Evolutionary conservation across 2,113 vertebrate genomes (phyloP).

Genomic region (Orthochromis malagaraziensis): DNA sequence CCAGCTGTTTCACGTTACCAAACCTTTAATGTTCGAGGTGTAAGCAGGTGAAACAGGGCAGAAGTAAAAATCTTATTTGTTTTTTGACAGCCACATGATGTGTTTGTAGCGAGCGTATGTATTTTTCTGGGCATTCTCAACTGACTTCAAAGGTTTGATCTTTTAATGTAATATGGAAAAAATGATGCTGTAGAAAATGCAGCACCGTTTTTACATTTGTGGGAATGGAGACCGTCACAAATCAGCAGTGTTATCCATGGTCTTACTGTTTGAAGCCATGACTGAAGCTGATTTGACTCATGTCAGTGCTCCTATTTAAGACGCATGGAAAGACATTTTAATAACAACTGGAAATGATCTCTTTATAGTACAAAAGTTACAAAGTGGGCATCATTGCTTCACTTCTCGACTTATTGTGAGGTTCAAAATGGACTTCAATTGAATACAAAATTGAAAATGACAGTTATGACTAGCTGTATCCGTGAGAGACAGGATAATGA

Average conservation of each 20-base stretch:
- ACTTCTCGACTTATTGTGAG: not conserved
- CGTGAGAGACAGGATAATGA: accelerated
- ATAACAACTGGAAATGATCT: not conserved
- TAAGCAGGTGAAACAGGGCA: not conserved
- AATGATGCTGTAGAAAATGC: not conserved
- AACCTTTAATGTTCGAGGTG: not conserved
- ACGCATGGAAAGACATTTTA: not conserved
- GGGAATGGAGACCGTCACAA: not conserved
- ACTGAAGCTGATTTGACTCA: not conserved
- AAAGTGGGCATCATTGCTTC: not conserved
- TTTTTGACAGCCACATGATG: not conserved
- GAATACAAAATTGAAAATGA: not conserved
- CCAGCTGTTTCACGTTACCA: not conserved
- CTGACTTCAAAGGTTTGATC: not conserved
- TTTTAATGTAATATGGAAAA: not conserved
- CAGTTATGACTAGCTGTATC: not conserved
- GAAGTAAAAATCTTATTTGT: accelerated
- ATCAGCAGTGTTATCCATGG: not conserved
- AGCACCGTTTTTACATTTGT: not conserved
- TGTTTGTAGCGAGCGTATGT: not conserved
- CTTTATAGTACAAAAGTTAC: accelerated
- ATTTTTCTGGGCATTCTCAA: not conserved
- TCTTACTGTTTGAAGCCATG: not conserved
- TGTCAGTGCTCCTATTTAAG: not conserved
- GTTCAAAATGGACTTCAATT: not conserved